These are phyloP conservation scores for Cyclina sinensis DNA, from an alignment of 1,140 invertebrate genomes.

Conservation along the genomic window DNA sequence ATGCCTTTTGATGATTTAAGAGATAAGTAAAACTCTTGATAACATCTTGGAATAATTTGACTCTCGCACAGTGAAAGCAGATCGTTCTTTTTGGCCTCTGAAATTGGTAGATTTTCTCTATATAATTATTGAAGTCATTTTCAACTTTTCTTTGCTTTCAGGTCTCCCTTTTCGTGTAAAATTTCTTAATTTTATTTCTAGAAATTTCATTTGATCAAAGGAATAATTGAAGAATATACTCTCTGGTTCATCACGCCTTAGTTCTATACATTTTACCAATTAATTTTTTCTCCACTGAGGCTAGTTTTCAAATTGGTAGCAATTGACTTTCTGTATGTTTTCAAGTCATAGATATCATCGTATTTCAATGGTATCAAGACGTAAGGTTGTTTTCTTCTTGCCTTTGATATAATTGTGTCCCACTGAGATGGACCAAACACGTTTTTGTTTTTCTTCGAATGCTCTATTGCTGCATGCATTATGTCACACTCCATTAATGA, in stretches of 20 bases:
- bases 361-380: slow-evolving; percentile 52
- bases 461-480: slow-evolving; percentile 54
- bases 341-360: slow-evolving; percentile 60
- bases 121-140: neutral
- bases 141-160: neutral
- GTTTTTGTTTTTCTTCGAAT: slow-evolving; percentile 24
- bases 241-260: slow-evolving; percentile 4
- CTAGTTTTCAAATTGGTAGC: slow-evolving; percentile 21
- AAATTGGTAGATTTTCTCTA: slow-evolving; percentile 54
- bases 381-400: slow-evolving; percentile 60
- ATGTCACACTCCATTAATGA: slow-evolving; percentile 53
- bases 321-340: neutral
- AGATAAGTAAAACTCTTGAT: too few relatives aligned
- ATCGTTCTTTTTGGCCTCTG: slow-evolving; percentile 30
- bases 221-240: slow-evolving; percentile 38
- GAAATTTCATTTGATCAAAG: slow-evolving; percentile 25
- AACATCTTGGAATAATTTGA: too few relatives aligned
- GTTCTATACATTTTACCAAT: slow-evolving; percentile 62
- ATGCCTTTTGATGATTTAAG: too few relatives aligned
- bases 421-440: slow-evolving; percentile 63
- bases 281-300: slow-evolving; percentile 38
- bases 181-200: neutral
- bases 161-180: slow-evolving; percentile 22
- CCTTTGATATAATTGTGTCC: slow-evolving; percentile 56
- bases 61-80: too few relatives aligned